Evolutionary conservation across 1,140 invertebrate species (phyloP), one percentile per base, ranked within the genome.

Genomic region (Propsilocerus akamusi): DNA sequence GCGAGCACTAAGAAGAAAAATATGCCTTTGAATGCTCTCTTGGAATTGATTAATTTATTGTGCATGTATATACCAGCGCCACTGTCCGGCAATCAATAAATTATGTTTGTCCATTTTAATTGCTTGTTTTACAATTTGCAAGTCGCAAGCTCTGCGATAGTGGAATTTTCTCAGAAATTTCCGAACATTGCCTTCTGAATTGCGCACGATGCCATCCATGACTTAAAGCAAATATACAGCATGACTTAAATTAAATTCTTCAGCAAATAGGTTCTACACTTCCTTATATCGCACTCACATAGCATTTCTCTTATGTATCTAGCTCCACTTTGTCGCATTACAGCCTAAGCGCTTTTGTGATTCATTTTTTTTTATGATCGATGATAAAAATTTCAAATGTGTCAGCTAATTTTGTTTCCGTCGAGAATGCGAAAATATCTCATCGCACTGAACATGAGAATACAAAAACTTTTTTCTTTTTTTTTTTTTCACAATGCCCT

Each of bases 31-130:
- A 11, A 30, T 30, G 28, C 10, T 11, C 28, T n/a, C n/a, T 30
- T 30, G 28, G n/a, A n/a, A n/a, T 8, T 41, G 34, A 41, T 41
- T 41, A 41, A 41, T 41, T 41, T 41, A 41, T 41, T 41, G n/a
- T n/a, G 34, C 34, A 41, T 41, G n/a, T 41, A 17, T 17, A 30
- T 4, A 20, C 34, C 17, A 8, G 28, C n/a, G 10, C 6, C n/a
- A n/a, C 28, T 30, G 10, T 30, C n/a, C n/a, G n/a, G 10, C 10
- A 30, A 30, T 30, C 28, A 11, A 30, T 30, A 30, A 30, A 30
- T 30, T 11, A 30, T 30, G 28, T 30, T 30, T 30, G 28, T 30
- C 28, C 28, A 30, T 30, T 30, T 30, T 30, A 30, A 30, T 30
- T 30, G 28, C 10, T 8, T n/a, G 14, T 12, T 30, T 30, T 4